Evolutionary conservation across 1,140 invertebrate species (phyloP).

Genomic region (Drosophila quadrilineata): DNA sequence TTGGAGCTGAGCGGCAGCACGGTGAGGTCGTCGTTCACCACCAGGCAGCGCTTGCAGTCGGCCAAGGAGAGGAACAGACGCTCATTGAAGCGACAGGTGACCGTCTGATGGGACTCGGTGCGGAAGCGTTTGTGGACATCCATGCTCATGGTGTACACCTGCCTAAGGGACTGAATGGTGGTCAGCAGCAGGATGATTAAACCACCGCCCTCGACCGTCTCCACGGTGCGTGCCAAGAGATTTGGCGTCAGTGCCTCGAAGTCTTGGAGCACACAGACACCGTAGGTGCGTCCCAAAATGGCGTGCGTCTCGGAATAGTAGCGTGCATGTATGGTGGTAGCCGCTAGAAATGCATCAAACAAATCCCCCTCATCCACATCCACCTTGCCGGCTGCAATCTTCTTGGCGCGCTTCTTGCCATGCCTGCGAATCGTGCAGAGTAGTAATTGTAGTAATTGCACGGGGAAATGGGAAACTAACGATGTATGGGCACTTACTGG

Average conservation of each 20-base stretch:
- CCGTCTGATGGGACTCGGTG: slow-evolving; percentile 96
- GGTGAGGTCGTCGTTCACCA: slow-evolving; percentile 96
- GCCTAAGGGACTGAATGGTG: slow-evolving; percentile 93
- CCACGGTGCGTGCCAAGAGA: slow-evolving; percentile 96
- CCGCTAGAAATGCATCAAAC: slow-evolving; percentile 97
- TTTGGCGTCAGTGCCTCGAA: slow-evolving; percentile 99
- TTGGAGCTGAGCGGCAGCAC: slow-evolving; percentile 96
- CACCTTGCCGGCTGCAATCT: slow-evolving; percentile 93
- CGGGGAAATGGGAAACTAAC: too few relatives aligned
- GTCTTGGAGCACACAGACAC: slow-evolving; percentile 98
- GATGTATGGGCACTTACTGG: slow-evolving; percentile 84
- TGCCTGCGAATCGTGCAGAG: slow-evolving; percentile 86
- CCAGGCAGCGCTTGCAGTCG: slow-evolving; percentile 93
- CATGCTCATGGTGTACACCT: slow-evolving; percentile 98
- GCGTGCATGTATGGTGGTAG: slow-evolving; percentile 98
- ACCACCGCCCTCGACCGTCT: slow-evolving; percentile 99
- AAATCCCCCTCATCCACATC: slow-evolving; percentile 97
- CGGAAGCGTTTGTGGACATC: slow-evolving; percentile 98
- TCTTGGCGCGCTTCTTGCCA: slow-evolving; percentile 96
- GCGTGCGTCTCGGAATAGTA: slow-evolving; percentile 99
- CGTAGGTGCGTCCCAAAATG: slow-evolving; percentile 98
- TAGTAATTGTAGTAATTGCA: not conserved
- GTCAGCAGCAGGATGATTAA: slow-evolving; percentile 94
- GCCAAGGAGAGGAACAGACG: slow-evolving; percentile 96
- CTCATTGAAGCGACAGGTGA: slow-evolving; percentile 98